A percentile compares a stretch with the other conserved stretches of the same genome.
Evolutionary conservation across 2,888 invertebrate genomes (phyloP).

Genomic region (Scelioninae gen. 2): DNA sequence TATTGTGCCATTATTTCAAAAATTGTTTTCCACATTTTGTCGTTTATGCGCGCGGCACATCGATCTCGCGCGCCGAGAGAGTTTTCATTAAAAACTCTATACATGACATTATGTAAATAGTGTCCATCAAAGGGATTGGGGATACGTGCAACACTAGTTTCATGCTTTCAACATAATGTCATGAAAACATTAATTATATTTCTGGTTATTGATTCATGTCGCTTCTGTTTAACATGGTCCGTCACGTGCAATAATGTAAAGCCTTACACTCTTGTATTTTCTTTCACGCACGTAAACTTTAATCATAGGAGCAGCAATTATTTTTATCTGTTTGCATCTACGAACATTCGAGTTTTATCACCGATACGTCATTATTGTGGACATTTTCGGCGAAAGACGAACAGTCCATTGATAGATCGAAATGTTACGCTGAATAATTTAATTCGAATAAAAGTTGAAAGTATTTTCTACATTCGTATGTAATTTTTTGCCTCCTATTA

Average conservation of each 20-base stretch:
- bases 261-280: too few species aligned
- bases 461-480: too few species aligned
- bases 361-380: too few species aligned
- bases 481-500: too few species aligned
- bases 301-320: not conserved
- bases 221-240: constrained; percentile 4
- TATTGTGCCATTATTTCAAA: constrained; percentile 41
- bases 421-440: too few species aligned
- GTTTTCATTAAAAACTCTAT: constrained; percentile 27
- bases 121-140: constrained; percentile 10
- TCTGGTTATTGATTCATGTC: constrained; percentile 3
- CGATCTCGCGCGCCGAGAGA: not conserved
- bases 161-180: constrained; percentile 28
- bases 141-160: constrained; percentile 13
- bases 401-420: too few species aligned
- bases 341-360: too few species aligned
- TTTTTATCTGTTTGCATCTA: not conserved
- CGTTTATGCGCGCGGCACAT: constrained; percentile 2
- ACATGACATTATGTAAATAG: constrained; percentile 25
- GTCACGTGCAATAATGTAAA: constrained; percentile 2
- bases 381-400: too few species aligned
- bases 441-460: too few species aligned
- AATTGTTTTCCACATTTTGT: constrained; percentile 32
- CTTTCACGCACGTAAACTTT: too few species aligned
- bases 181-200: constrained; percentile 32